Base-by-base conservation (phyloP, 2,113 vertebrate species). In the Porphyrio hochstetteri region DNA sequence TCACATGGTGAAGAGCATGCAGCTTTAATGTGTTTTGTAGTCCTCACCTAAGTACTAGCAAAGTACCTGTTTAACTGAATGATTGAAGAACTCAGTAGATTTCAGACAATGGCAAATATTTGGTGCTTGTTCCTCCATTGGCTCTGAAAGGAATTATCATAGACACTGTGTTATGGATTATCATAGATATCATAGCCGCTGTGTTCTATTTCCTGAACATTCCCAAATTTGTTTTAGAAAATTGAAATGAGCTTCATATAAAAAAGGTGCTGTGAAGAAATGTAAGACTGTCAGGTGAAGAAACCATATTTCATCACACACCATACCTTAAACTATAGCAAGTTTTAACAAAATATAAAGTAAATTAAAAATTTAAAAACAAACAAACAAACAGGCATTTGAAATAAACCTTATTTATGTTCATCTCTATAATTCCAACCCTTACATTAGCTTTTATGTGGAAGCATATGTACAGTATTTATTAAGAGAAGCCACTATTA, bases 1-100 rank as follows among this genome's bases (percentile, higher is more conserved):
- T 85, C 27, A 60, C 36, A 65, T 28, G 14, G 8, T 23, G 23
- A 50, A 67, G 29, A 82, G 10, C 25, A 36, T 18, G 40, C 19
- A 78, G 8, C 11, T 76, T 0, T 4, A 84, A 33, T 0, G 0
- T 52, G 3, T 85, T 81, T 67, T 6, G 1, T 10, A 55, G 21
- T 68, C 8, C 15, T 67, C 21, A 64, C 12, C 16, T 53, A 38
- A 87, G 50, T 5, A 33, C 6, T 42, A 33, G 20, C 1, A 48
- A 33, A 27, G 57, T 50, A 70, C 11, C 12, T 65, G 4, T 72
- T 92, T 21, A 61, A 20, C 35, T 55, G 40, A 93, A 77, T 6
- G 4, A 13, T 10, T 93, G 33, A 84, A 55, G 42, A 85, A 56
- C 17, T 90, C 42, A 23, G 46, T 18, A 71, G 11, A 50, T 85